Conservation (phyloP, 2,113 vertebrate species). For the Dasypus novemcinctus region DNA sequence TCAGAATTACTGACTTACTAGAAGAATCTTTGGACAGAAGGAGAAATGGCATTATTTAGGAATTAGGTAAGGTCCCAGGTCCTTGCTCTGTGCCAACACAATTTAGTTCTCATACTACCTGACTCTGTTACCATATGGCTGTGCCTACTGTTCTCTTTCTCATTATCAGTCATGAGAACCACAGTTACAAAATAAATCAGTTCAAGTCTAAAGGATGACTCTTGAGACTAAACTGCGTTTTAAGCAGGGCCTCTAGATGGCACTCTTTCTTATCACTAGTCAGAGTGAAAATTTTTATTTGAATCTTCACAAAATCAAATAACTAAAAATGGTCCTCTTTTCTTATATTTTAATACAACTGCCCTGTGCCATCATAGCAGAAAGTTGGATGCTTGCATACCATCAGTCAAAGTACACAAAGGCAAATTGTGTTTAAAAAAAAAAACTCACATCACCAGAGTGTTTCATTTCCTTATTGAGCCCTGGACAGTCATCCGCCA, state of each 20-base stretch:
- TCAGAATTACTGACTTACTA: neutral
- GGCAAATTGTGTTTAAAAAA: neutral
- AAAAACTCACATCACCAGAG: neutral
- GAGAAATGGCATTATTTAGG: conserved; percentile 9
- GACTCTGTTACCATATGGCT: neutral
- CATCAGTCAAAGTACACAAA: neutral
- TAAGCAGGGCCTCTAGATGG: conserved; percentile 68
- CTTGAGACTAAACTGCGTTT: conserved; percentile 7
- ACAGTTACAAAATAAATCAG: neutral
- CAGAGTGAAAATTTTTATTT: neutral
- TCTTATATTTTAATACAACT: conserved; percentile 7
- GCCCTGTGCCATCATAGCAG: neutral
- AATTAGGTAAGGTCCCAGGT: neutral
- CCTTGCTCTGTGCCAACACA: neutral
- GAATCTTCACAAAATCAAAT: neutral
- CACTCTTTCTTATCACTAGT: conserved; percentile 67
- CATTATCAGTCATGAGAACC: neutral
- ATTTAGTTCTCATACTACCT: neutral
- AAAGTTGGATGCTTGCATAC: neutral
- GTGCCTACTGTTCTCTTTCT: neutral
- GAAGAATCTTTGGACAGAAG: neutral
- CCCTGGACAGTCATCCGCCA: neutral
- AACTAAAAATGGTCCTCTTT: neutral
- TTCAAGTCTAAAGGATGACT: conserved; percentile 47
- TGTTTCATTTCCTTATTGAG: neutral